A percentile compares a stretch with the other conserved stretches of the same genome.
phyloP scores from a whole-genome alignment of 2,113 vertebrate genomes.

The Clarias magur region DNA sequence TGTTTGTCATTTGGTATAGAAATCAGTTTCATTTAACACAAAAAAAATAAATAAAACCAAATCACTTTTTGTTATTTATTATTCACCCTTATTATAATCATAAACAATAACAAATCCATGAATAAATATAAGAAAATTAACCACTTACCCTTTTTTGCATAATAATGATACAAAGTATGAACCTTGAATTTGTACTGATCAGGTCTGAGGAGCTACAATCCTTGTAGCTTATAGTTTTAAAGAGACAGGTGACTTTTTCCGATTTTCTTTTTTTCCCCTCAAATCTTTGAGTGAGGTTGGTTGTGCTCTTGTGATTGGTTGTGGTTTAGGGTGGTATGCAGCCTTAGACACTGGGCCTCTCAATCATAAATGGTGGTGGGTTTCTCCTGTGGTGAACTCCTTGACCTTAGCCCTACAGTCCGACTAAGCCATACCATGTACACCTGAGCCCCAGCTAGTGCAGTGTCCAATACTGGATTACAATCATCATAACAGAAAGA shows the following conservation, averaged over 20 bases:
- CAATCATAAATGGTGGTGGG: neutral
- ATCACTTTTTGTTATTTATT: neutral
- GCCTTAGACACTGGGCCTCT: neutral
- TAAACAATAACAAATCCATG: neutral
- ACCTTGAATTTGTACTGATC: neutral
- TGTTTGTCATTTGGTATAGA: neutral
- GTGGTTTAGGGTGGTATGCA: neutral
- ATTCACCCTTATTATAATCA: neutral
- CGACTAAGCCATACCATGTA: slow-evolving; percentile 34
- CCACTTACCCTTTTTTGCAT: neutral
- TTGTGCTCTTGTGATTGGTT: slow-evolving; percentile 1
- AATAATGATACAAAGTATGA: neutral
- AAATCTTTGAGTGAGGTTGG: neutral
- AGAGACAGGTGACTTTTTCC: neutral
- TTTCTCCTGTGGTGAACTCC: neutral
- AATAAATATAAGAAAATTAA: neutral
- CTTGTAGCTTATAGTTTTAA: neutral
- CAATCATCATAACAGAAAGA: neutral
- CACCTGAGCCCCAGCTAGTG: slow-evolving; percentile 33
- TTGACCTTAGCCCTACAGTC: slow-evolving; percentile 48
- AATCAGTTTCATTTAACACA: neutral
- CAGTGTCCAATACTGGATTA: neutral
- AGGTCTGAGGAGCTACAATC: neutral
- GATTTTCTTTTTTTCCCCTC: neutral
- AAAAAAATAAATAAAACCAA: neutral